Percentiles rank a stretch among this genome's conserved stretches.
Conservation (phyloP, 2,797 vertebrate genomes). For the Micrastur ruficollis region DNA sequence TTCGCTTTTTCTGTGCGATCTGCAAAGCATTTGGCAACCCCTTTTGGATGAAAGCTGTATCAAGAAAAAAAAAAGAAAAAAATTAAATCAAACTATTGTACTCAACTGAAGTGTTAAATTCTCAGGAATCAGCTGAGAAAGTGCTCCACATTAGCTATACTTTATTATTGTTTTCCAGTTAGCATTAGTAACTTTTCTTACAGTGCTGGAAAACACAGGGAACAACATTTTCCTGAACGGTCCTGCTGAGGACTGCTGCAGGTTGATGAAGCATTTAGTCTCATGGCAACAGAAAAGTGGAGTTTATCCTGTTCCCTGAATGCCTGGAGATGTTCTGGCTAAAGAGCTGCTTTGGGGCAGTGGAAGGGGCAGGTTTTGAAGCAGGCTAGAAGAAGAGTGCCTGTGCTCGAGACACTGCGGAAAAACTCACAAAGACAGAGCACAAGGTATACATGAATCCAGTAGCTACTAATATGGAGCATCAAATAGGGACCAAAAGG, state of each 20-base stretch:
- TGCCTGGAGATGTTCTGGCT: background rate
- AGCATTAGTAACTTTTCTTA: background rate
- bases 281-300: background rate
- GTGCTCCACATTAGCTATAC: background rate
- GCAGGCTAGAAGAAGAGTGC: background rate
- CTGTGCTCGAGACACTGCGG: background rate
- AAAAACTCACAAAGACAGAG: background rate
- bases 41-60: background rate
- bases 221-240: background rate
- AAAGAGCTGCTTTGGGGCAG: background rate
- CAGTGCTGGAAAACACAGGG: background rate
- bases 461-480: background rate
- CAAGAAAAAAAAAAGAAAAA: background rate
- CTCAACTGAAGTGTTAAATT: background rate
- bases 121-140: background rate
- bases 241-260: background rate
- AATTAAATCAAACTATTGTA: background rate
- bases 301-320: background rate
- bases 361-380: background rate
- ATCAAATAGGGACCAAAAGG: background rate
- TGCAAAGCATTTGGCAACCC: background rate
- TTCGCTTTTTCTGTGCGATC: background rate
- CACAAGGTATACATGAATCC: background rate
- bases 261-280: background rate
- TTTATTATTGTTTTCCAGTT: background rate